Base-by-base conservation (phyloP, 2,797 vertebrate species). In the Cuculus canorus region DNA sequence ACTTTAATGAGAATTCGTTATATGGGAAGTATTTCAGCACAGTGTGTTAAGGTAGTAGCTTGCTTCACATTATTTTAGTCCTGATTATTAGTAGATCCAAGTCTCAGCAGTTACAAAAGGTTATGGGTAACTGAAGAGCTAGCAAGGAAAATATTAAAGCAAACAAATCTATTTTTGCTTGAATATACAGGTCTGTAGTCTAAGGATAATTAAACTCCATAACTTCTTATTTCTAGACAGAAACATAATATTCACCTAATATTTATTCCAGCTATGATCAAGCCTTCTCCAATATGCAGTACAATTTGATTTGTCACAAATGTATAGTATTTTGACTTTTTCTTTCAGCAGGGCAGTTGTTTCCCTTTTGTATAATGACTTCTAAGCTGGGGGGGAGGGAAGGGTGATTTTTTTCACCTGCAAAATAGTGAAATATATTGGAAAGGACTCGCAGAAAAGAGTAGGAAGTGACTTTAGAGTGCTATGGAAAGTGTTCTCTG, bases 1-100 rank as follows among this genome's bases (percentile, higher is more conserved):
- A 80, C 95, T 97, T 97, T 98, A 98, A 98, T 97, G 93, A 97
- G 95, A 97, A 93, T 97, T 95, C 52, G 15, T 97, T 97, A 95
- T 43, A 64, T 56, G 70, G 90, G 86, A 88, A 94, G 84, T 57
- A 60, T 86, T 90, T 69, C 83, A 75, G 66, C 84, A 54, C 69
- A 85, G 92, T 59, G 45, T 72, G 80, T 88, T 94, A 78, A 85
- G 72, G 76, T 39, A 59, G 63, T 17, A 12, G 57, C 80, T 93
- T 68, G 56, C 61, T 86, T 89, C 80, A 52, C 45, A 6, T 47
- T 80, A 82, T 93, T 81, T 88, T 64, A 88, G 48, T 73, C 30
- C 33, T 59, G 17, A 83, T 94, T 92, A 71, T 87, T 66, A 82
- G 80, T 18, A 73, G 32, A 41, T 82, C 45, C 66, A 56, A 79